These are phyloP conservation scores for Puffinus mauretanicus DNA, from an alignment of 2,113 vertebrate species.

Conservation along the genomic window DNA sequence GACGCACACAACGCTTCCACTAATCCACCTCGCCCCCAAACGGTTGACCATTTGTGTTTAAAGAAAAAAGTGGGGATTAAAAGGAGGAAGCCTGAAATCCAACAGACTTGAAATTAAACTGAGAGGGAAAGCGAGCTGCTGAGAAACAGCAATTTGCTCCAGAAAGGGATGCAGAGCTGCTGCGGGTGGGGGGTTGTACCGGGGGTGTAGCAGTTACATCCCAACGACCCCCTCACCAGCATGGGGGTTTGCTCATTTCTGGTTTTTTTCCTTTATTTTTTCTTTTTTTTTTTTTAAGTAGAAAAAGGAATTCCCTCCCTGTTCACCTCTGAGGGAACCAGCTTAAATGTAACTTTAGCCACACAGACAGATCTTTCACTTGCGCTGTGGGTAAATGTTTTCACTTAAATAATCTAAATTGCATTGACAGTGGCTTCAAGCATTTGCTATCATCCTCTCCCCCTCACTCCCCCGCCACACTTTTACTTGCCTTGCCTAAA, in stretches of 20 bases:
- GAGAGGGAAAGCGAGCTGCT: background rate
- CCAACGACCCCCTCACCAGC: background rate
- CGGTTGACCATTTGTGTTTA: background rate
- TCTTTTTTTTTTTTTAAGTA: background rate
- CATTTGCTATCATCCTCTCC: background rate
- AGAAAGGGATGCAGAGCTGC: background rate
- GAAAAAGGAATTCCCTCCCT: background rate
- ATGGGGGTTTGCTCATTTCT: fast-evolving
- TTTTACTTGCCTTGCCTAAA: background rate
- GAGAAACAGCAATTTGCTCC: background rate
- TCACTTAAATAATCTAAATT: background rate
- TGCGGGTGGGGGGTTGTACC: fast-evolving
- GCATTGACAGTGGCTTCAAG: background rate
- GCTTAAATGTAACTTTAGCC: background rate
- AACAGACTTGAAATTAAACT: constrained; percentile 21
- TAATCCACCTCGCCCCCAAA: background rate
- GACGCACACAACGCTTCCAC: background rate
- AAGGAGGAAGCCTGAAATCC: constrained; percentile 6
- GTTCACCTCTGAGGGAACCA: background rate
- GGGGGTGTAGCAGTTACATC: background rate
- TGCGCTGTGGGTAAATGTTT: background rate
- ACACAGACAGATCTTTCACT: background rate
- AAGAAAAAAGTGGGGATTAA: constrained; percentile 48
- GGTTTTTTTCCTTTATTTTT: too few species aligned
- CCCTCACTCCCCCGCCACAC: background rate